A percentile compares a stretch with the other conserved stretches of the same genome.
Evolutionary conservation across 2,797 vertebrate species (phyloP).

Genomic region (Neostethus bicornis): DNA sequence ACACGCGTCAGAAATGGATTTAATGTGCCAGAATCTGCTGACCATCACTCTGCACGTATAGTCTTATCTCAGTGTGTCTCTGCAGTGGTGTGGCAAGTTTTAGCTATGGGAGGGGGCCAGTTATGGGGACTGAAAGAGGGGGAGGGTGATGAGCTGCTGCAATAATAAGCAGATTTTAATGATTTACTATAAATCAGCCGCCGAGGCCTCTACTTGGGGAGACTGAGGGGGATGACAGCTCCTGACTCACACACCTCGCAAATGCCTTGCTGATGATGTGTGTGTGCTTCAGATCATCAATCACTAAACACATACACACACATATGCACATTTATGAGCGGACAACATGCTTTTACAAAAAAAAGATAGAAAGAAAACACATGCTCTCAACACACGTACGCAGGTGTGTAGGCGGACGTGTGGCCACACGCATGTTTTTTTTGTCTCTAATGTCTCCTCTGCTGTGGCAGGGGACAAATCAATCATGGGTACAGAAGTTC

Average conservation of each 20-base stretch:
- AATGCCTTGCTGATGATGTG: conserved; percentile 97
- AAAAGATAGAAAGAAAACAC: conserved; percentile 47
- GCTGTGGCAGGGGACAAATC: conserved; percentile 79
- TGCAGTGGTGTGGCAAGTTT: conserved; percentile 59
- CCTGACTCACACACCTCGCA: conserved; percentile 96
- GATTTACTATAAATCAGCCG: conserved; percentile 99
- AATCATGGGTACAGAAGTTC: conserved; percentile 80
- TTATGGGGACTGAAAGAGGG: conserved; percentile 58
- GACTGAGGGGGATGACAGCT: conserved; percentile 97
- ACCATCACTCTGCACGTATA: conserved; percentile 55
- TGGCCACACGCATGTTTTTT: conserved; percentile 70
- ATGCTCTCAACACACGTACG: conserved; percentile 64
- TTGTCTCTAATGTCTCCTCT: conserved; percentile 75
- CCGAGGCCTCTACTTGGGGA: conserved; percentile 91
- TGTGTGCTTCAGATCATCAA: conserved; percentile 93
- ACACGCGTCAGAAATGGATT: conserved; percentile 63
- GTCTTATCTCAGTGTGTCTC: conserved; percentile 41
- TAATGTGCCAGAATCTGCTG: conserved; percentile 69
- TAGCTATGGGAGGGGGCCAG: conserved; percentile 52
- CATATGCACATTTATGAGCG: conserved; percentile 16
- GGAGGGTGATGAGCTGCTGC: conserved; percentile 88
- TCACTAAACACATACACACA: conserved; percentile 78
- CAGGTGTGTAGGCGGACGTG: conserved; percentile 50
- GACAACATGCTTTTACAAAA: conserved; percentile 39
- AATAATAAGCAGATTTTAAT: conserved; percentile 99